phyloP scores from a whole-genome alignment of 2,113 vertebrate genomes.

The Periophthalmus modestus region DNA sequence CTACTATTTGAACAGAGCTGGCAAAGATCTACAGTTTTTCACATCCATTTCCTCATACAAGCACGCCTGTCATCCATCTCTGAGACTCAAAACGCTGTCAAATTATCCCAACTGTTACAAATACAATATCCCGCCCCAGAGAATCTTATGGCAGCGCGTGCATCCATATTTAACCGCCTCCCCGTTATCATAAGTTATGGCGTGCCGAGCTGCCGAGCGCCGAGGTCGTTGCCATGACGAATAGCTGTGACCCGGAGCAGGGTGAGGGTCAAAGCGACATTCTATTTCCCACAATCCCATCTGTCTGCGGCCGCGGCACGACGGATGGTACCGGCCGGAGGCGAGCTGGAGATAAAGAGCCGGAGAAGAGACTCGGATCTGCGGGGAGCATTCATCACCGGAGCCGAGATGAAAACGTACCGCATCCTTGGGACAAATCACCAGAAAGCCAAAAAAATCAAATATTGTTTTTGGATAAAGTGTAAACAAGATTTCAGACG shows the following conservation, averaged over 20 bases:
- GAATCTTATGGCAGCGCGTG: not conserved
- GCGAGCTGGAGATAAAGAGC: conserved; percentile 3
- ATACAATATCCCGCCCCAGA: not conserved
- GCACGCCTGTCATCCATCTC: not conserved
- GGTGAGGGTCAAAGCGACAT: conserved; percentile 40
- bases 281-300: conserved; percentile 50
- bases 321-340: conserved; percentile 14
- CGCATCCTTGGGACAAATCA: conserved; percentile 15
- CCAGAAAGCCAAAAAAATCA: conserved; percentile 27
- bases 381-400: conserved; percentile 26
- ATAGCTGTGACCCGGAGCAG: conserved; percentile 35
- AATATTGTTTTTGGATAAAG: not conserved
- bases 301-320: conserved; percentile 19
- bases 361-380: not conserved
- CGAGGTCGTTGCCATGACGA: conserved; percentile 40
- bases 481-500: conserved; percentile 2
- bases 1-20: not conserved
- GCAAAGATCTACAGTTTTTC: not conserved
- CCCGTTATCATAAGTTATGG: conserved; percentile 37
- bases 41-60: not conserved
- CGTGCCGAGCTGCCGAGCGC: conserved; percentile 32
- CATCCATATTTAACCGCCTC: not conserved
- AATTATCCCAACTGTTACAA: not conserved
- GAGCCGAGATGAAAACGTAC: conserved; percentile 31
- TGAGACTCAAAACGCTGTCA: not conserved